phyloP scores from a whole-genome alignment of 2,113 vertebrate species.

The Lota lota region DNA sequence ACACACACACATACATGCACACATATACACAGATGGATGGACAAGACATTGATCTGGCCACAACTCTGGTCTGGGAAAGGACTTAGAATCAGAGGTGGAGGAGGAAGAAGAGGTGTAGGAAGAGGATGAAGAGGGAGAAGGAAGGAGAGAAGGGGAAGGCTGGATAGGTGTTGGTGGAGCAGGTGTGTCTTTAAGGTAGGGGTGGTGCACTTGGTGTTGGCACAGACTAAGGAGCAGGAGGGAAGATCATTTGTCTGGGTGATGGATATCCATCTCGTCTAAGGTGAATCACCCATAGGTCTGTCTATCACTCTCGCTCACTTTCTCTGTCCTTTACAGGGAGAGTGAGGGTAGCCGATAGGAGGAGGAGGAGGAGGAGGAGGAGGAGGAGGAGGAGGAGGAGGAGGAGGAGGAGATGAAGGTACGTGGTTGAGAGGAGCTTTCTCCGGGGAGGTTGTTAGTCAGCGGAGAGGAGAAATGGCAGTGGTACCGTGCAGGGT shows the following conservation, averaged over 20 bases:
- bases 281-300: too few relatives aligned
- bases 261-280: conserved; percentile 47
- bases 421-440: conserved; percentile 8
- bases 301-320: conserved; percentile 23
- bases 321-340: conserved; percentile 37
- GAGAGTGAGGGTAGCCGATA: conserved; percentile 29
- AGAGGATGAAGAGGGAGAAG: conserved; percentile 5
- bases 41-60: neutral
- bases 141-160: conserved; percentile 7
- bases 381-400: conserved; percentile 10
- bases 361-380: conserved; percentile 14
- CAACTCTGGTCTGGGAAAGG: neutral
- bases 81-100: neutral
- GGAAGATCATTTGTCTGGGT: conserved; percentile 43
- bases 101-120: neutral
- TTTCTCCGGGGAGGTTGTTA: conserved; percentile 55
- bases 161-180: conserved; percentile 32
- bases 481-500: conserved; percentile 11
- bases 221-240: conserved; percentile 7
- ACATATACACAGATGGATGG: conserved; percentile 7
- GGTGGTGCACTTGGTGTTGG: too few relatives aligned
- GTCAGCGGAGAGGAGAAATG: conserved; percentile 32
- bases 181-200: conserved; percentile 21
- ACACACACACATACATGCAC: neutral
- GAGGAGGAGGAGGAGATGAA: conserved; percentile 17